Percentiles rank a stretch among this genome's conserved stretches.
Conservation (phyloP, 1,140 invertebrate genomes). For the Hestina assimilis region DNA sequence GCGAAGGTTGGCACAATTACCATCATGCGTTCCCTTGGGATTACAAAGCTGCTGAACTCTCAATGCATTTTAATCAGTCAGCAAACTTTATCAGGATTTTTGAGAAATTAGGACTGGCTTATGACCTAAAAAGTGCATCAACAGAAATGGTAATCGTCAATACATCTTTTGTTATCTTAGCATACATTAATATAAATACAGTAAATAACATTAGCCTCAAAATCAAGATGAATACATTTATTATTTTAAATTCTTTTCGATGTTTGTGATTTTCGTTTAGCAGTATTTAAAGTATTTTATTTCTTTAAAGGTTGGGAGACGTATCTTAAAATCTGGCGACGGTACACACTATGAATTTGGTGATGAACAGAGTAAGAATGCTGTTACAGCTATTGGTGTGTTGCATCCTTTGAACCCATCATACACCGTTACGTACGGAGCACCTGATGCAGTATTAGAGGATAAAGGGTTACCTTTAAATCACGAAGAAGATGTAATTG, state of each 20-base stretch:
- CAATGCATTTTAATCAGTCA: constrained; percentile 67
- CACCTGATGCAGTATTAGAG: constrained; percentile 44
- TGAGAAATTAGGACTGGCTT: constrained; percentile 79
- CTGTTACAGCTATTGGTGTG: constrained; percentile 45
- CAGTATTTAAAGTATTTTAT: too few relatives aligned
- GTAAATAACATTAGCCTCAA: too few relatives aligned
- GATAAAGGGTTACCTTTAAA: constrained; percentile 53
- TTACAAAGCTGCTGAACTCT: constrained; percentile 82
- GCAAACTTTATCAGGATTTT: constrained; percentile 75
- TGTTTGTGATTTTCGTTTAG: too few relatives aligned
- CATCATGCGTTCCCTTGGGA: constrained; percentile 90
- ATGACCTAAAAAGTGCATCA: constrained; percentile 81
- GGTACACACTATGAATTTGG: constrained; percentile 58
- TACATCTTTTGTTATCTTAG: not conserved
- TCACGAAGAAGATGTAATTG: constrained; percentile 53
- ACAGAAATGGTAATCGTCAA: constrained; percentile 67
- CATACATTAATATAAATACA: not conserved
- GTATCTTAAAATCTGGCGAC: constrained; percentile 53
- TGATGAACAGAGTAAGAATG: constrained; percentile 41
- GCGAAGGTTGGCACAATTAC: constrained; percentile 90
- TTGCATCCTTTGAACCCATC: constrained; percentile 61
- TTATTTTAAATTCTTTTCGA: too few relatives aligned
- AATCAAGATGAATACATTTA: too few relatives aligned
- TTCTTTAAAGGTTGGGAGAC: constrained; percentile 43
- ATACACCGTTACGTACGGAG: constrained; percentile 44